A percentile compares a stretch with the other conserved stretches of the same genome.
phyloP scores from a whole-genome alignment of 2,113 vertebrate species.

The Globicephala melas region DNA sequence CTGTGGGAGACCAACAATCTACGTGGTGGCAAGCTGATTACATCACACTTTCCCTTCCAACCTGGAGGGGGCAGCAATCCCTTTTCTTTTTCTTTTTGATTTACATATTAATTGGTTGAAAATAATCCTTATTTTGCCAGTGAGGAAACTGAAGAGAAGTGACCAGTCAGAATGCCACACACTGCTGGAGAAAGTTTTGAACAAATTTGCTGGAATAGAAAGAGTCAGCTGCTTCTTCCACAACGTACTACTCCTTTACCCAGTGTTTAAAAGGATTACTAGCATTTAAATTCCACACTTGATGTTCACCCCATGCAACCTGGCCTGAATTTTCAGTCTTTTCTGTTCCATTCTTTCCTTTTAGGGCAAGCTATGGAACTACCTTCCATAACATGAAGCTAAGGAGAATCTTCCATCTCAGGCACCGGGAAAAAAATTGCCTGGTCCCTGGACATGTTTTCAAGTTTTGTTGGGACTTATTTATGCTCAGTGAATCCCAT shows the following conservation, averaged over 20 bases:
- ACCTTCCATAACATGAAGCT: background rate
- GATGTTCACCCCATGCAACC: background rate
- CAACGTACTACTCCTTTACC: background rate
- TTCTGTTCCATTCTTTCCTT: background rate
- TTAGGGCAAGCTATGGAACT: background rate
- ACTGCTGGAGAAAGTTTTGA: background rate
- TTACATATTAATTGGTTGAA: background rate
- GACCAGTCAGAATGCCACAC: background rate
- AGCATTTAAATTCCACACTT: background rate
- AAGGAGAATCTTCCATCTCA: background rate
- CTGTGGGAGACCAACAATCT: background rate
- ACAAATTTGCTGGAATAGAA: background rate
- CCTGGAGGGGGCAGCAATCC: background rate
- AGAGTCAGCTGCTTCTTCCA: background rate
- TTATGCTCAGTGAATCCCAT: background rate
- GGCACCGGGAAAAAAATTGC: background rate
- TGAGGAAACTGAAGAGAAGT: background rate
- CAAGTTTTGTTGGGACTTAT: background rate
- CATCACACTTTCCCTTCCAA: background rate
- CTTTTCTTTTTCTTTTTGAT: background rate
- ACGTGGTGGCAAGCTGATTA: background rate
- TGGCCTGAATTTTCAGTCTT: background rate
- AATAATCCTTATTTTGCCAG: background rate
- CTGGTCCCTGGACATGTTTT: background rate
- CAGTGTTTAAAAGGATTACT: no score